Conservation (phyloP, 2,113 vertebrate genomes). For the Hemibagrus wyckioides region DNA sequence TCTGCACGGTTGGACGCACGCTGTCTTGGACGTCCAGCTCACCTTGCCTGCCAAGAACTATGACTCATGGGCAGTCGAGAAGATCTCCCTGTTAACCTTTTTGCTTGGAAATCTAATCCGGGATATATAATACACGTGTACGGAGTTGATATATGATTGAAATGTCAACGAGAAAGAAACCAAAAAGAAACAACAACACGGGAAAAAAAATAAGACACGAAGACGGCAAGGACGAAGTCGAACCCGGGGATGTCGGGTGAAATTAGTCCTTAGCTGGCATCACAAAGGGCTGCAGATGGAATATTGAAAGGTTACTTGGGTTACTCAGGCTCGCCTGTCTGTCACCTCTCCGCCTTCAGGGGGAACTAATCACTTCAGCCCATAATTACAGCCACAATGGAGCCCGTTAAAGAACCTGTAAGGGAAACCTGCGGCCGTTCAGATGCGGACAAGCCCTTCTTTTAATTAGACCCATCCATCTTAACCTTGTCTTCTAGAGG, state of each 20-base stretch:
- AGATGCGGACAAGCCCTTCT: constrained; percentile 73
- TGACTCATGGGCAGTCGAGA: constrained; percentile 65
- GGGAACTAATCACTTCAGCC: constrained; percentile 79
- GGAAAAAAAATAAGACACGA: neutral
- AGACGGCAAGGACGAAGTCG: constrained; percentile 13
- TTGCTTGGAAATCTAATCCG: constrained; percentile 57
- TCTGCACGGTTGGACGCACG: constrained; percentile 68
- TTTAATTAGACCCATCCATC: constrained; percentile 83
- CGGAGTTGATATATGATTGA: neutral
- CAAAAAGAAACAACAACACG: constrained; percentile 1
- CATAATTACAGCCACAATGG: constrained; percentile 81
- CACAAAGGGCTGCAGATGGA: constrained; percentile 75
- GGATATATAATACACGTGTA: constrained; percentile 53
- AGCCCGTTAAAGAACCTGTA: constrained; percentile 78
- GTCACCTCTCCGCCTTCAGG: constrained; percentile 78
- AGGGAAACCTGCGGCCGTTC: constrained; percentile 78
- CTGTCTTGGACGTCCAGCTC: constrained; percentile 60
- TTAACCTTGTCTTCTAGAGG: constrained; percentile 80
- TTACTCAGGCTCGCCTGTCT: constrained; percentile 77
- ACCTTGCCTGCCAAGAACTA: constrained; percentile 65
- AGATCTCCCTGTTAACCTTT: constrained; percentile 68
- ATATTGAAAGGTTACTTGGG: constrained; percentile 80
- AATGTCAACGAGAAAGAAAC: constrained; percentile 37
- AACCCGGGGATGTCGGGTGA: constrained; percentile 58
- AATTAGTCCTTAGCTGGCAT: constrained; percentile 70